Evolutionary conservation across 2,888 invertebrate genomes (phyloP).

Genomic region (Drosophila birchii): DNA sequence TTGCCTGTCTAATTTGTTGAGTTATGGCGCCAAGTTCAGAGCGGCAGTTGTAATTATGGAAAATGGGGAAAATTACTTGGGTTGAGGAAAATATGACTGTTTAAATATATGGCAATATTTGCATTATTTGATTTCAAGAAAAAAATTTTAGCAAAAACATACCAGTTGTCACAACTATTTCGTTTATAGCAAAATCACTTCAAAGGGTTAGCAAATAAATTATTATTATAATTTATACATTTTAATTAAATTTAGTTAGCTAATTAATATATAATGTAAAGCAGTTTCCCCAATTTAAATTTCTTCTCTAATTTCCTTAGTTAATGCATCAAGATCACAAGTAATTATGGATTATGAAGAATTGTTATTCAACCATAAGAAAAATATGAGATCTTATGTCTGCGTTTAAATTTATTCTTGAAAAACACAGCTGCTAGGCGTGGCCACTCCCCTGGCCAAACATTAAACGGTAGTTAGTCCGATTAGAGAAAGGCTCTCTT

Average conservation of each 20-base stretch:
- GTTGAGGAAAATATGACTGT: constrained; percentile 25
- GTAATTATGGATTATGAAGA: constrained; percentile 10
- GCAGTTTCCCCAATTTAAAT: neutral
- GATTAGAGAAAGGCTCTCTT: constrained; percentile 54
- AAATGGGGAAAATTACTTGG: constrained; percentile 62
- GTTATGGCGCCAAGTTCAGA: constrained; percentile 63
- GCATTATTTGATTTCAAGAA: neutral
- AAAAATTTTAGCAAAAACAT: too few species aligned
- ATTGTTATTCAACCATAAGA: neutral
- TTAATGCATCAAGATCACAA: neutral
- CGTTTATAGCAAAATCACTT: too few species aligned
- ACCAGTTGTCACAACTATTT: too few species aligned
- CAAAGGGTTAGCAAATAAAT: too few species aligned
- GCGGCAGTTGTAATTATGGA: constrained; percentile 65
- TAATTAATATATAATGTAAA: neutral
- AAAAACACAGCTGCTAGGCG: constrained; percentile 25
- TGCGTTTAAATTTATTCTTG: neutral
- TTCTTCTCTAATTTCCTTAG: neutral
- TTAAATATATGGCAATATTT: neutral
- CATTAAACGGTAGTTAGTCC: constrained; percentile 78
- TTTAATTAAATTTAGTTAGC: neutral
- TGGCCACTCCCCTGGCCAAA: constrained; percentile 52
- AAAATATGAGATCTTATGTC: constrained; percentile 3
- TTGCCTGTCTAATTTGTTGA: constrained; percentile 76
- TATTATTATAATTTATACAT: too few species aligned